Evolutionary conservation across 2,113 vertebrate genomes (phyloP).

Genomic region (Phainopepla nitens): DNA sequence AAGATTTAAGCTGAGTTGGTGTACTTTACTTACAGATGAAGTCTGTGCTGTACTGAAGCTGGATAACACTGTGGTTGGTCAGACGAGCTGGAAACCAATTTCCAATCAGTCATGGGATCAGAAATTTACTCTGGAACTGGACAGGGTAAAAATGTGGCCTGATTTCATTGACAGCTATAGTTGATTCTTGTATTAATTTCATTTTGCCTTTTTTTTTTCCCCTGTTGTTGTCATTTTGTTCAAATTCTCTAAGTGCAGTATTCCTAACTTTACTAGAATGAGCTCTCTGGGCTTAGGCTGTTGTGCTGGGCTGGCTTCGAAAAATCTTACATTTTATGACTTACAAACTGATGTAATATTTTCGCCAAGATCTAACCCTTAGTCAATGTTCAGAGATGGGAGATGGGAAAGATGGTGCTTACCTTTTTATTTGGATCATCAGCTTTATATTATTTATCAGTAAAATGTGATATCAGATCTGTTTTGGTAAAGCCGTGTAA

Average conservation of each 20-base stretch:
- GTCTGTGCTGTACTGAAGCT: constrained; percentile 96
- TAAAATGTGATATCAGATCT: not conserved
- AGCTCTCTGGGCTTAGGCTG: not conserved
- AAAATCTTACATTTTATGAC: not conserved
- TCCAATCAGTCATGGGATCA: constrained; percentile 99
- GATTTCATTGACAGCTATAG: not conserved
- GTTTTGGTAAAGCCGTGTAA: not conserved
- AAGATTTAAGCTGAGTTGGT: constrained; percentile 65
- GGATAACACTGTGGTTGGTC: constrained; percentile 97
- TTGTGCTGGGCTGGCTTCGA: not conserved
- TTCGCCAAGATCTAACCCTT: not conserved
- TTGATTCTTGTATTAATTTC: not conserved
- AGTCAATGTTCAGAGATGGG: not conserved
- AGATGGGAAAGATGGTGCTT: not conserved
- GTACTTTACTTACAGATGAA: constrained; percentile 86
- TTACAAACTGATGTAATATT: not conserved
- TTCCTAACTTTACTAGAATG: not conserved
- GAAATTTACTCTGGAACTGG: constrained; percentile 98
- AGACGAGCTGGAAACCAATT: constrained; percentile 95
- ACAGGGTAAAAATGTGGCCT: constrained; percentile 83
- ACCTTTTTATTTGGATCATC: not conserved
- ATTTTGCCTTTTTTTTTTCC: not conserved
- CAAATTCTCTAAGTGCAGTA: not conserved
- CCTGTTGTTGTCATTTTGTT: not conserved
- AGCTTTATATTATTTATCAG: not conserved